Percentiles rank a stretch among this genome's conserved stretches.
Conservation (phyloP, 2,888 invertebrate species). For the Cabera pusaria region DNA sequence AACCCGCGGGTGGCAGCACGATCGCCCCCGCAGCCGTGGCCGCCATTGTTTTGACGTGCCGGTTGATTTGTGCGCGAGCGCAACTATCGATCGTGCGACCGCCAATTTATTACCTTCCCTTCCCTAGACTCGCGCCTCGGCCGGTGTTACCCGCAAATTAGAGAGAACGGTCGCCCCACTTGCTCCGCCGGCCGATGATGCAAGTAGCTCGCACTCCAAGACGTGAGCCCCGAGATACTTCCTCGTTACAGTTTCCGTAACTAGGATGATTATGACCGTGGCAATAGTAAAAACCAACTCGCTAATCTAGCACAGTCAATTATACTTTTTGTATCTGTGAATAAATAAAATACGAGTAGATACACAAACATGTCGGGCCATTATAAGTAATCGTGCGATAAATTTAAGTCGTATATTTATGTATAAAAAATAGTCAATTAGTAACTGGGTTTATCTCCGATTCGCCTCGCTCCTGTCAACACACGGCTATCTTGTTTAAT, state of each 20-base stretch:
- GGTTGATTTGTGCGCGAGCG: slow-evolving; percentile 74
- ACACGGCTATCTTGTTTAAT: slow-evolving; percentile 34
- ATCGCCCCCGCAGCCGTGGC: slow-evolving; percentile 68
- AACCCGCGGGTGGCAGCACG: slow-evolving; percentile 64
- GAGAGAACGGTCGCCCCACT: slow-evolving; percentile 62
- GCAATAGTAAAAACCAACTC: slow-evolving; percentile 21
- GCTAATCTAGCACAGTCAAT: slow-evolving; percentile 16
- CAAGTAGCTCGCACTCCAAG: slow-evolving; percentile 39
- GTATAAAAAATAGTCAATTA: slow-evolving; percentile 27
- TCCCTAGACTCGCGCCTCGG: slow-evolving; percentile 52
- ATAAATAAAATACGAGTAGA: slow-evolving; percentile 1
- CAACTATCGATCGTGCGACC: slow-evolving; percentile 60
- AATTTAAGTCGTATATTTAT: slow-evolving; percentile 16
- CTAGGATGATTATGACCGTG: slow-evolving; percentile 23
- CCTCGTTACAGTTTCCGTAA: slow-evolving; percentile 30
- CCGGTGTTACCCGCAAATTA: slow-evolving; percentile 59
- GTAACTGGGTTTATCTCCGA: slow-evolving; percentile 27
- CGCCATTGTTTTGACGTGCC: slow-evolving; percentile 71
- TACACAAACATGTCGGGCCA: no score
- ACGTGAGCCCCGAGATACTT: slow-evolving; percentile 29
- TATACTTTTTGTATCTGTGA: slow-evolving; percentile 7
- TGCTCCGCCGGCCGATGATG: slow-evolving; percentile 41
- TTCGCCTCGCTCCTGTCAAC: slow-evolving; percentile 33
- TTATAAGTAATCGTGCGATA: slow-evolving; percentile 14
- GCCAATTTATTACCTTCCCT: slow-evolving; percentile 72